phyloP scores from a whole-genome alignment of 2,888 invertebrate genomes.

The Trisateles emortualis region DNA sequence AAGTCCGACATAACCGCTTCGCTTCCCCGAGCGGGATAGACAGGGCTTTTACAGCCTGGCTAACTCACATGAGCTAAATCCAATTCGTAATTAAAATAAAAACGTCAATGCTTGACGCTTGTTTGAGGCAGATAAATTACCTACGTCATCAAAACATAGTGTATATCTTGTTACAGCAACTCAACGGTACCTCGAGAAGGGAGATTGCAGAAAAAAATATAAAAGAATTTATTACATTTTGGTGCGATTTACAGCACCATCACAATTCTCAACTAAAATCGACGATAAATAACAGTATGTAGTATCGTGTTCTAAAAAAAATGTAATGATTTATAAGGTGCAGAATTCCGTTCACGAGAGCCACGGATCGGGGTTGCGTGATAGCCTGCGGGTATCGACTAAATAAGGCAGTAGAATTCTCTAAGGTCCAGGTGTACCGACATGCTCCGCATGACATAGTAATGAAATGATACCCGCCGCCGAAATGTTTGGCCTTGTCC shows the following conservation, averaged over 20 bases:
- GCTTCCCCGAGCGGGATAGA: too few relatives aligned
- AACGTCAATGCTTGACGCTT: too few relatives aligned
- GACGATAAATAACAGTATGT: constrained; percentile 34
- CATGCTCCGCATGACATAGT: constrained; percentile 52
- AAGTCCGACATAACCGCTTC: too few relatives aligned
- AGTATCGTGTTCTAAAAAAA: constrained; percentile 44
- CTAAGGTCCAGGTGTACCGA: constrained; percentile 35
- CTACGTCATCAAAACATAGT: too few relatives aligned
- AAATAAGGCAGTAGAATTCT: constrained; percentile 56
- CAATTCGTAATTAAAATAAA: too few relatives aligned
- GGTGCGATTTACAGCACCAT: not conserved
- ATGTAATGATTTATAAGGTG: constrained; percentile 63
- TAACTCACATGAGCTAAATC: too few relatives aligned
- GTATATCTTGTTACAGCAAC: too few relatives aligned
- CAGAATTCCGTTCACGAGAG: constrained; percentile 56
- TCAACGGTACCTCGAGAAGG: too few relatives aligned
- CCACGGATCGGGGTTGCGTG: constrained; percentile 43
- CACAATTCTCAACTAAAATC: constrained; percentile 7
- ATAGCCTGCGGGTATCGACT: constrained; percentile 46
- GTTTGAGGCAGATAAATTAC: too few relatives aligned
- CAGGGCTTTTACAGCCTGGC: too few relatives aligned
- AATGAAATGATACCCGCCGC: constrained; percentile 49
- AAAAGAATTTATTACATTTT: too few relatives aligned
- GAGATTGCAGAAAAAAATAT: too few relatives aligned
- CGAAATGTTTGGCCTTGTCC: constrained; percentile 1